Evolutionary conservation across 2,797 vertebrate species (phyloP).

Genomic region (Clamator glandarius): DNA sequence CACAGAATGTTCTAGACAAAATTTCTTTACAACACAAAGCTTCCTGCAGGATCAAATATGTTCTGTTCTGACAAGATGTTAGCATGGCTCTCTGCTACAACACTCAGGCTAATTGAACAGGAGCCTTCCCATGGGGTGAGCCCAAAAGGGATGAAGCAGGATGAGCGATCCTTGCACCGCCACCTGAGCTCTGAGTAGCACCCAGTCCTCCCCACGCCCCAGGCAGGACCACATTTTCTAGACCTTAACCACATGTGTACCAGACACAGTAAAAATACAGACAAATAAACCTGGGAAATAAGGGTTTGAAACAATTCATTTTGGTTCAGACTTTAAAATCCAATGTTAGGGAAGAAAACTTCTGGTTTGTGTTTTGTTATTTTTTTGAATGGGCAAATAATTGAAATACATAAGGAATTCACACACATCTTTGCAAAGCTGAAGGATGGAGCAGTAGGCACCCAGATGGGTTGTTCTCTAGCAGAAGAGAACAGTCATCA

Average conservation of each 20-base stretch:
- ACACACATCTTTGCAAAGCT: neutral
- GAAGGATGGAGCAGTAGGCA: neutral
- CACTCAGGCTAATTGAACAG: neutral
- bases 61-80: neutral
- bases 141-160: neutral
- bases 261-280: neutral
- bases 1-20: neutral
- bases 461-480: neutral
- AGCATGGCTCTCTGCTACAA: neutral
- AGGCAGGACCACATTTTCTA: neutral
- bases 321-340: neutral
- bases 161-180: neutral
- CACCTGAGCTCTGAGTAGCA: neutral
- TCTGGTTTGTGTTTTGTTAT: accelerated
- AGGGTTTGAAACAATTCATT: neutral
- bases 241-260: neutral
- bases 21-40: neutral
- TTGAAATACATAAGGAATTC: neutral
- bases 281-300: neutral
- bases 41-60: neutral
- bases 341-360: neutral
- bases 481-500: neutral
- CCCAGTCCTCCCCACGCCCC: neutral
- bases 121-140: neutral
- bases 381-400: neutral